A percentile compares a stretch with the other conserved stretches of the same genome.
Evolutionary conservation across 1,140 invertebrate species (phyloP).

Genomic region (Orius insidiosus): DNA sequence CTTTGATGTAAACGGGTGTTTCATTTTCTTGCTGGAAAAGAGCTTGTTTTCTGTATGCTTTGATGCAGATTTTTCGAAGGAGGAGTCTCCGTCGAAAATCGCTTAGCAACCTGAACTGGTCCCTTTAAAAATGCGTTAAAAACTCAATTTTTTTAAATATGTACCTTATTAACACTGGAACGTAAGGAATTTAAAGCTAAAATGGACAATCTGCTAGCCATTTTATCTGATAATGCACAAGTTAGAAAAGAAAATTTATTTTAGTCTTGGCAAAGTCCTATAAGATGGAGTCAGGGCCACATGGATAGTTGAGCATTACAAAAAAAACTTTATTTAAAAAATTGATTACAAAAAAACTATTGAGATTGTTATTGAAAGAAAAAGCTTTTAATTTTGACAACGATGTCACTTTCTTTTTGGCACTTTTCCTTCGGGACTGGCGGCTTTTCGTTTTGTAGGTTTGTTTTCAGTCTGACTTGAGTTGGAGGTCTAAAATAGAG

Average conservation of each 20-base stretch:
- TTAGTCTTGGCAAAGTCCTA: neutral
- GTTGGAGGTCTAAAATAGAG: neutral
- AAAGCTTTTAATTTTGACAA: conserved; percentile 6
- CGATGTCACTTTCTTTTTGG: conserved; percentile 4
- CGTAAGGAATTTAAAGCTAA: too few relatives aligned
- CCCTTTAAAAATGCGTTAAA: too few relatives aligned
- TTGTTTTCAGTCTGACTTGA: neutral
- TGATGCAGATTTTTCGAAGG: too few relatives aligned
- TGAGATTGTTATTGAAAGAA: conserved; percentile 2
- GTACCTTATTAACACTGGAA: too few relatives aligned
- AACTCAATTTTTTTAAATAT: too few relatives aligned
- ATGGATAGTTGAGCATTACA: neutral
- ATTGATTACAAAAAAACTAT: neutral
- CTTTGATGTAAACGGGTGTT: conserved; percentile 10
- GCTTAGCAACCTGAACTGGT: too few relatives aligned
- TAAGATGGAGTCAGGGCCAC: neutral
- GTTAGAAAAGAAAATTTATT: neutral
- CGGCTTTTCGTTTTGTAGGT: conserved; percentile 1
- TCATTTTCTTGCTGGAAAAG: conserved; percentile 8
- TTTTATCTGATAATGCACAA: too few relatives aligned
- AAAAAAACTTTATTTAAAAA: neutral
- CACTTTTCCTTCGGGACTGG: neutral
- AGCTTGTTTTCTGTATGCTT: too few relatives aligned
- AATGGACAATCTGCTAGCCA: too few relatives aligned
- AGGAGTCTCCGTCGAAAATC: too few relatives aligned